phyloP scores from a whole-genome alignment of 2,113 vertebrate species.

The Mirza zaza region DNA sequence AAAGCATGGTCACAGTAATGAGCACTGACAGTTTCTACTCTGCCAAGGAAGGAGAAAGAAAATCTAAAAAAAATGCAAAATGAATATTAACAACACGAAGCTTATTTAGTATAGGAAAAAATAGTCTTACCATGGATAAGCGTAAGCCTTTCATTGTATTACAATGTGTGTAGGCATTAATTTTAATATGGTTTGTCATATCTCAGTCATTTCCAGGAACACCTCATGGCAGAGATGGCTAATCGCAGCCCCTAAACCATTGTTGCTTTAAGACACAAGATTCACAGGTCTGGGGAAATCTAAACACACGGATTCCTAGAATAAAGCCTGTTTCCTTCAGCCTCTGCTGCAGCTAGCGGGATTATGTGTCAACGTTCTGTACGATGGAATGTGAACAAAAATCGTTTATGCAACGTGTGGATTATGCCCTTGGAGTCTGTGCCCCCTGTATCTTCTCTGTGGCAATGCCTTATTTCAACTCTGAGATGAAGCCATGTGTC shows the following conservation, averaged over 20 bases:
- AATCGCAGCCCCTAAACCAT: neutral
- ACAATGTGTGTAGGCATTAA: neutral
- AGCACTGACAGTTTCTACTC: neutral
- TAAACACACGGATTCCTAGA: neutral
- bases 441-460: neutral
- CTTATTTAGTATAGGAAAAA: neutral
- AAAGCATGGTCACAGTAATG: neutral
- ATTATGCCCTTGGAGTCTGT: neutral
- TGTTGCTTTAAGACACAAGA: neutral
- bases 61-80: neutral
- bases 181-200: neutral
- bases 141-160: neutral
- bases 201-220: neutral
- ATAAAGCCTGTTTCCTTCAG: neutral
- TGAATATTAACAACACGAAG: neutral
- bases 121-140: neutral
- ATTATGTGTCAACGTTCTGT: neutral
- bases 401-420: neutral
- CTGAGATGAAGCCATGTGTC: neutral
- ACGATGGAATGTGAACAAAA: neutral
- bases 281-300: neutral
- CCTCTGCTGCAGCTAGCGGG: neutral
- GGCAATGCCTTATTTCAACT: neutral
- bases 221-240: neutral
- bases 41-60: neutral